phyloP scores from a whole-genome alignment of 2,113 vertebrate genomes.

The Campylomormyrus tamandua region DNA sequence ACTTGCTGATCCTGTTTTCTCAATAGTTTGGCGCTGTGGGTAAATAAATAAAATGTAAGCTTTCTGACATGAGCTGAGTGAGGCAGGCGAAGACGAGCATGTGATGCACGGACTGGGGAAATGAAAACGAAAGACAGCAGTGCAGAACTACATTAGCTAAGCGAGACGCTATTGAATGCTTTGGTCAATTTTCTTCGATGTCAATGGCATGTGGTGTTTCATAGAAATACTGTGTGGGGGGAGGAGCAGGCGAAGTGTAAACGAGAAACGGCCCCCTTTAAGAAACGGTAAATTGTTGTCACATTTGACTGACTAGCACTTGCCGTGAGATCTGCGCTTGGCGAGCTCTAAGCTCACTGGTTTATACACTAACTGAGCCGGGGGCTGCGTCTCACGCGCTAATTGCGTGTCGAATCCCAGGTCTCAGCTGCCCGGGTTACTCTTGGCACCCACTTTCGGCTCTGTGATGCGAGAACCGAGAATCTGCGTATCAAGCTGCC shows the following conservation, averaged over 20 bases:
- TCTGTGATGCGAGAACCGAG: neutral
- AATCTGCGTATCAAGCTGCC: neutral
- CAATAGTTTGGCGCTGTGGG: neutral
- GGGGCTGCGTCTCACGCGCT: neutral
- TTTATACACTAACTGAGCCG: neutral
- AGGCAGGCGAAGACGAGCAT: neutral
- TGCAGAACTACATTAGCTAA: neutral
- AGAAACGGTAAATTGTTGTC: neutral
- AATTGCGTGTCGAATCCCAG: neutral
- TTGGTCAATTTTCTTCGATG: neutral
- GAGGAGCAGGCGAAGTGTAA: neutral
- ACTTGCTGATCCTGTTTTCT: neutral
- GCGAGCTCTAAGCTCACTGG: neutral
- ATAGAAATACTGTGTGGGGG: neutral
- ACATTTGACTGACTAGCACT: neutral
- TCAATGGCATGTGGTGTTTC: neutral
- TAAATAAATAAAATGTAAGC: neutral
- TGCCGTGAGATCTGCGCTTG: neutral
- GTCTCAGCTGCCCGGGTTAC: neutral
- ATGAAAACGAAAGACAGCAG: neutral
- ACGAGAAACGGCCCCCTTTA: neutral
- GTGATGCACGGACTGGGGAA: neutral
- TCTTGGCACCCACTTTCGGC: neutral
- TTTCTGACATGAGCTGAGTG: neutral
- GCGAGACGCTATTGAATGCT: neutral